Evolutionary conservation across 2,113 vertebrate species (phyloP), one percentile per base, ranked within the genome.

Genomic region (Grantiella picta): DNA sequence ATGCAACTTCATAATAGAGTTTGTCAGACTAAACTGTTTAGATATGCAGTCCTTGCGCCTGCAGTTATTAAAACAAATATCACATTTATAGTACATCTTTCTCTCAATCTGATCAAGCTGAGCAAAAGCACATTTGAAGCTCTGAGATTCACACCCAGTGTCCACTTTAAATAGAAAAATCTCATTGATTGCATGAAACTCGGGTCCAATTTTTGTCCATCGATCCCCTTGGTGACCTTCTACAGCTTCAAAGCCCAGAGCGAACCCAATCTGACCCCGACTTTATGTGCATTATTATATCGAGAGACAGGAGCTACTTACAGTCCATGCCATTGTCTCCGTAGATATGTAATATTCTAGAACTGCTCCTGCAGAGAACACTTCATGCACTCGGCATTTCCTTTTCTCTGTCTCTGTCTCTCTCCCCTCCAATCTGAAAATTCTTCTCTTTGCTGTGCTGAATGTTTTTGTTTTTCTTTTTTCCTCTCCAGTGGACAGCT

Each of bases 141-240:
- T 97, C 97, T 82, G 88, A 98, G 98, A 97, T 97, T 98, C 96
- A 75, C 96, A 98, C 97, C 98, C 98, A 98, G 98, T 96, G 98
- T 98, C 98, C 98, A 98, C 98, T 98, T 98, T 98, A 99, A 98
- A 99, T 97, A 98, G 98, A 98, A 98, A 98, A 98, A 98, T 97
- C 96, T 78, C 98, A 98, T 98, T 98, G 99, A 99, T 99, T 99
- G 98, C 97, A 97, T 96, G 98, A 98, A 98, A 98, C 98, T 98
- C 97, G 64, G 97, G 96, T 96, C 97, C 98, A 97, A 98, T 98
- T 98, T 98, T 98, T 97, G 97, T 91, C 96, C 97, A 99, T 99
- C 98, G 98, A 99, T 99, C 98, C 98, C 97, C 97, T 96, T 81
- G 95, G 98, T 99, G 99, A 99, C 99, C 99, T 99, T 99, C 98